Base-by-base conservation (phyloP, 2,797 vertebrate species). In the Mus minutoides region DNA sequence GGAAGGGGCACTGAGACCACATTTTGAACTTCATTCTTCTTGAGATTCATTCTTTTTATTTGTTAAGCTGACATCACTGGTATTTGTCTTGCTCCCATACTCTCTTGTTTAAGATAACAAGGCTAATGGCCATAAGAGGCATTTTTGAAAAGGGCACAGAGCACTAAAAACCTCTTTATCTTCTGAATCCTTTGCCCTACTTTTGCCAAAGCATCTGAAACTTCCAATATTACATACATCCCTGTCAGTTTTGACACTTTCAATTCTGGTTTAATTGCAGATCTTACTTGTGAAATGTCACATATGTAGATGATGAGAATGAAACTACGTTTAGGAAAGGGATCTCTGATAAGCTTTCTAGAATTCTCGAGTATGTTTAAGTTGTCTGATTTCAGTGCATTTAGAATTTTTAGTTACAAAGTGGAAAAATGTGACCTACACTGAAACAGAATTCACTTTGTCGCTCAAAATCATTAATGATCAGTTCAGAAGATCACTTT, bases 101-200 rank as follows among this genome's bases (percentile, higher is more conserved):
- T 95, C 85, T 95, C 88, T 82, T 60, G 11, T 95, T 91, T 95
- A 95, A 97, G 54, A 88, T 87, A 91, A 24, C 40, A 96, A 88
- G 31, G 49, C 62, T 79, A 96, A 86, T 96, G 64, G 34, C 58
- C 43, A 67, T 54, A 43, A 91, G 31, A 96, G n/a, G 34, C 34
- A 6, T 54, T 95, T 96, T 83, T 94, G 87, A 96, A 96, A 96
- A 94, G 94, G 87, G 12, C 49, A 89, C 10, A 24, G 29, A 67
- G n/a, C 60, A 85, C 54, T 82, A 29, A 92, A 93, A 94, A 21
- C 54, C 69, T 21, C 24, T 86, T 86, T 89, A 40, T 69, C 75
- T 86, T 60, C 31, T 31, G 22, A 91, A 78, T 91, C 16, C 40
- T 90, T 90, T 94, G 80, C 8, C 56, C 34, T 5, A 83, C 1